A percentile compares a stretch with the other conserved stretches of the same genome.
phyloP scores from a whole-genome alignment of 2,113 vertebrate species.

The Globicephala melas region DNA sequence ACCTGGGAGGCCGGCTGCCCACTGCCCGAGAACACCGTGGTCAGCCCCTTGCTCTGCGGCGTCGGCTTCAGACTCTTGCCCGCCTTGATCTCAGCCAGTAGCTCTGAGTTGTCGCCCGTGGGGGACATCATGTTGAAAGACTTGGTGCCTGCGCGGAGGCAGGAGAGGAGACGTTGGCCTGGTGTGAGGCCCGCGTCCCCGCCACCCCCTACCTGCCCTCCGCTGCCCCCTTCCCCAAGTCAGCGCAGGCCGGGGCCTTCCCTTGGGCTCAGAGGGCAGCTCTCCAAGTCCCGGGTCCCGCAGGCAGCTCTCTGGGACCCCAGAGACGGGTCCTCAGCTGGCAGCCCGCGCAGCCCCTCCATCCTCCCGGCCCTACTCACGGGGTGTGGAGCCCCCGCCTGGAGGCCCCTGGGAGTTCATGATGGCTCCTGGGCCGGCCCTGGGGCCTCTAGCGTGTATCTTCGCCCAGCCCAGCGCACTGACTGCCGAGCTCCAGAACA shows the following conservation, averaged over 20 bases:
- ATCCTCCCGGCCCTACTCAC: conserved; percentile 52
- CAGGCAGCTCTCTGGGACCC: background rate
- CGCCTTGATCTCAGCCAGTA: conserved; percentile 98
- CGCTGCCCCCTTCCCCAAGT: background rate
- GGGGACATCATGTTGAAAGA: conserved; percentile 99
- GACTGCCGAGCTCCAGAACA: conserved; percentile 26
- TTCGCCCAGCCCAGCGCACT: background rate
- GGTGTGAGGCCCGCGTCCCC: background rate
- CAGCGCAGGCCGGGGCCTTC: background rate
- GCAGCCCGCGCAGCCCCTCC: background rate
- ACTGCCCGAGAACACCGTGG: conserved; percentile 92
- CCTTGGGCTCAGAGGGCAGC: background rate
- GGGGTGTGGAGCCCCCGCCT: background rate
- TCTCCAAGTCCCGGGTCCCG: background rate
- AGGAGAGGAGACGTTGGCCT: conserved; percentile 14
- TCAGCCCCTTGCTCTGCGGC: conserved; percentile 94
- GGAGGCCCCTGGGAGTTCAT: conserved; percentile 60
- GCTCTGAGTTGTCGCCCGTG: conserved; percentile 96
- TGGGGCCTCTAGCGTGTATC: background rate
- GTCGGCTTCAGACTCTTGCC: conserved; percentile 97
- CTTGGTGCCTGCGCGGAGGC: conserved; percentile 89
- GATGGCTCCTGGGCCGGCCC: background rate
- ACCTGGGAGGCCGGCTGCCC: conserved; percentile 79
- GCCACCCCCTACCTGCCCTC: background rate
- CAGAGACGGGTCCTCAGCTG: background rate